phyloP scores from a whole-genome alignment of 2,113 vertebrate species.

The Uropsilus gracilis region DNA sequence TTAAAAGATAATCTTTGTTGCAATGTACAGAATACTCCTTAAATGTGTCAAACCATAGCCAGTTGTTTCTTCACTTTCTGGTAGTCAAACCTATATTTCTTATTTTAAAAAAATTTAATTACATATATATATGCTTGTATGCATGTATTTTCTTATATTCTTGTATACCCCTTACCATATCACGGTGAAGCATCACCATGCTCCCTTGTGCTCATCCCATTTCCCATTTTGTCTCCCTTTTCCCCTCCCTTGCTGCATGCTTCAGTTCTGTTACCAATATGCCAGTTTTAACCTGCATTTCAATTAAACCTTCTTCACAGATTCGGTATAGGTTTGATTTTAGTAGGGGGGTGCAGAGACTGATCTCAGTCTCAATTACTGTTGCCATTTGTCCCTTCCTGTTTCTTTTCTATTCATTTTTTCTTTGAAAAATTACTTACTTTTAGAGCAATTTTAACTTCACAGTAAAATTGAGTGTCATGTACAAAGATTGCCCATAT shows the following conservation, averaged over 20 bases:
- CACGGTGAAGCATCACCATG: no score
- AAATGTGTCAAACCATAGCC: background rate
- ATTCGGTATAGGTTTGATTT: background rate
- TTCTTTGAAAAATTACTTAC: background rate
- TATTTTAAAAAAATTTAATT: no score
- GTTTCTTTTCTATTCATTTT: background rate
- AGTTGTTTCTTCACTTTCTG: slow-evolving; percentile 15
- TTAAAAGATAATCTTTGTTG: background rate
- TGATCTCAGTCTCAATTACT: background rate
- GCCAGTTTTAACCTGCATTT: slow-evolving; percentile 19
- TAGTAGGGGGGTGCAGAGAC: background rate
- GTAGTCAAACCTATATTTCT: background rate
- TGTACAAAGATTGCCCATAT: background rate
- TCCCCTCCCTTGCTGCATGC: no score
- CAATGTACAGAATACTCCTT: background rate
- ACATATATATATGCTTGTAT: no score
- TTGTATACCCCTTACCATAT: no score
- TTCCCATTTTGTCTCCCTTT: no score
- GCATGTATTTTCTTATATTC: no score
- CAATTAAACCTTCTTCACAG: background rate
- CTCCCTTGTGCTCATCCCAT: no score
- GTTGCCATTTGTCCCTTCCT: background rate
- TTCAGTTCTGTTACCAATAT: no score
- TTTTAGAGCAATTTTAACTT: background rate
- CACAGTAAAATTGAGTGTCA: background rate